A percentile compares a stretch with the other conserved stretches of the same genome.
These are phyloP conservation scores for Drosophila equinoxialis DNA, from an alignment of 1,140 invertebrate genomes.

Conservation along the genomic window DNA sequence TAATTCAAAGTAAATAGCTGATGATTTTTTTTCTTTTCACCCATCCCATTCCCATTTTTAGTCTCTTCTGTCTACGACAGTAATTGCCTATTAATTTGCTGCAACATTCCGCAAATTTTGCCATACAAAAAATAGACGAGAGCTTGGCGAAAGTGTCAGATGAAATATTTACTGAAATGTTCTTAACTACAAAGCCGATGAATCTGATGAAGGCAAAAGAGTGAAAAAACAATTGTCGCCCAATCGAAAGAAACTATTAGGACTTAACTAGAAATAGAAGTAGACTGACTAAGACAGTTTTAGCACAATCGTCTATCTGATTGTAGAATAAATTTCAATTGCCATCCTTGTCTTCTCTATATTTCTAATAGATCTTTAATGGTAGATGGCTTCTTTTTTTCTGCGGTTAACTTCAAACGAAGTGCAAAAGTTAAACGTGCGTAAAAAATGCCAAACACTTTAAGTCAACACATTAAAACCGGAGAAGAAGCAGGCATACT, in stretches of 20 bases:
- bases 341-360: not conserved
- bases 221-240: not conserved
- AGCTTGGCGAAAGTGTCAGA: not conserved
- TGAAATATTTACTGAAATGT: slow-evolving; percentile 16
- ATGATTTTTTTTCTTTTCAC: not conserved
- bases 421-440: slow-evolving; percentile 43
- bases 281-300: no score
- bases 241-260: no score
- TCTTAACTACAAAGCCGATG: slow-evolving; percentile 16
- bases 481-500: not conserved
- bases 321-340: slow-evolving; percentile 2
- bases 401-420: slow-evolving; percentile 17
- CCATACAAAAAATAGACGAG: slow-evolving; percentile 33
- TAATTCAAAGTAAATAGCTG: slow-evolving; percentile 35
- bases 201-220: not conserved
- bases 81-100: slow-evolving; percentile 72
- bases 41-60: not conserved
- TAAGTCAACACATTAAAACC: slow-evolving; percentile 31
- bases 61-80: slow-evolving; percentile 39
- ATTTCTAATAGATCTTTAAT: not conserved
- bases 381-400: not conserved
- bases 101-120: slow-evolving; percentile 40
- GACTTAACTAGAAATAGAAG: no score
- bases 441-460: slow-evolving; percentile 45
- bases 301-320: no score